phyloP scores from a whole-genome alignment of 2,113 vertebrate genomes.

The Oryzias woworae region DNA sequence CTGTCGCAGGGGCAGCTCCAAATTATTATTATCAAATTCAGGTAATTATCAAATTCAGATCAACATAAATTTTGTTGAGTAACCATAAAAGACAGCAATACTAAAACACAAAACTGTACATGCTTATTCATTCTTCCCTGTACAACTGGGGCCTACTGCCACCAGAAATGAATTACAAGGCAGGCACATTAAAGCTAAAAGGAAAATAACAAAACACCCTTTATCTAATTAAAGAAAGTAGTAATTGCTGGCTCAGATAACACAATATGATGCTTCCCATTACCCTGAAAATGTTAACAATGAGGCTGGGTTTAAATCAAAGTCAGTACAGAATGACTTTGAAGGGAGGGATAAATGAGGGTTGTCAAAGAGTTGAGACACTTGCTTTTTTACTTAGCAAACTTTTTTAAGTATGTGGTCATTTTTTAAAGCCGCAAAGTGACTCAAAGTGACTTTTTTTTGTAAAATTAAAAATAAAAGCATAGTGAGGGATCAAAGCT shows the following conservation, averaged over 20 bases:
- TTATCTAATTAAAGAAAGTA: conserved; percentile 63
- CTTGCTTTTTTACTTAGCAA: conserved; percentile 13
- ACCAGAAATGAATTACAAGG: conserved; percentile 74
- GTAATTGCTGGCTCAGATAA: conserved; percentile 60
- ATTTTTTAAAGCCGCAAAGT: too few species aligned
- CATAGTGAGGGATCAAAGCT: too few species aligned
- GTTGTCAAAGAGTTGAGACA: conserved; percentile 16
- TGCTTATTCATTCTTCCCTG: conserved; percentile 66
- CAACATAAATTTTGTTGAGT: conserved; percentile 79
- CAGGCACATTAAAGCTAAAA: conserved; percentile 78
- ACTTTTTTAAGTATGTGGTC: conserved; percentile 6
- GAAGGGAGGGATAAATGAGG: conserved; percentile 30
- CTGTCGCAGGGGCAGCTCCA: too few species aligned
- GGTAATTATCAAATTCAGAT: conserved; percentile 81
- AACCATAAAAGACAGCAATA: conserved; percentile 78
- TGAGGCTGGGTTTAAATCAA: conserved; percentile 59
- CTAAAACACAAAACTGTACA: conserved; percentile 81
- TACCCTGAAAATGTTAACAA: conserved; percentile 62
- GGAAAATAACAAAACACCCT: conserved; percentile 72
- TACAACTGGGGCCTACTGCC: conserved; percentile 70
- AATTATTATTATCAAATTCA: conserved; percentile 78
- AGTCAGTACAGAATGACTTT: conserved; percentile 20
- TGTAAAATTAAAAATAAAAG: too few species aligned
- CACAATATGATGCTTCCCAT: conserved; percentile 68
- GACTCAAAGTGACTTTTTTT: too few species aligned